Percentiles rank a stretch among this genome's conserved stretches.
These are phyloP conservation scores for Erithacus rubecula DNA, from an alignment of 2,797 vertebrate species.

Conservation along the genomic window DNA sequence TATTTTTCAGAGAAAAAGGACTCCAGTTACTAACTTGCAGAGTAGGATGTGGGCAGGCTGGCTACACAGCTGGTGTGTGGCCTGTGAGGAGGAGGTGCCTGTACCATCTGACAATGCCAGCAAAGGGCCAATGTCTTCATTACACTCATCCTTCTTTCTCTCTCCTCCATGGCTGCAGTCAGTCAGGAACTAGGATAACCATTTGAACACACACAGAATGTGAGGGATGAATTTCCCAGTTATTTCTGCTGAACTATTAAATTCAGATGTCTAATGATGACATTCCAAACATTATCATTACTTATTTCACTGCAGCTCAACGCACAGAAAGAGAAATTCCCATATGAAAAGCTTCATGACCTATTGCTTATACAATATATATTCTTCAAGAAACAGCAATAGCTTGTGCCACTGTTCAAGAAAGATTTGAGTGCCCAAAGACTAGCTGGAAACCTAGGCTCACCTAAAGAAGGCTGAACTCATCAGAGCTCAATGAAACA, in stretches of 20 bases:
- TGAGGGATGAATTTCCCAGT: not conserved
- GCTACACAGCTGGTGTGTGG: not conserved
- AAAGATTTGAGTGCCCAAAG: not conserved
- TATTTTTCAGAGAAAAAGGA: not conserved
- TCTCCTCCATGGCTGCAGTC: not conserved
- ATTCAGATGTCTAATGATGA: not conserved
- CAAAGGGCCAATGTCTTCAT: not conserved
- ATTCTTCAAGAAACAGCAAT: not conserved
- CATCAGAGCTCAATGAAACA: not conserved
- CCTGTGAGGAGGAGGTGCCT: not conserved
- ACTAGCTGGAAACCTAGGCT: not conserved
- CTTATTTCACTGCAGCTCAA: not conserved
- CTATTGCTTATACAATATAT: not conserved
- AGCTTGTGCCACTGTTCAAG: not conserved
- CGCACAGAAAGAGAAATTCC: not conserved
- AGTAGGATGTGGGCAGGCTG: not conserved
- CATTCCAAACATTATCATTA: not conserved
- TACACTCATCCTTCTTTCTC: not conserved
- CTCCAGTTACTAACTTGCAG: not conserved
- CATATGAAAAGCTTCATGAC: not conserved
- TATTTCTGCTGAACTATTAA: not conserved
- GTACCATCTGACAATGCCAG: not conserved
- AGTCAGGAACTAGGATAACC: not conserved
- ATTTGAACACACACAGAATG: not conserved
- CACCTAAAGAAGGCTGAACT: not conserved